Conservation (phyloP, 2,113 vertebrate genomes). For the Leucopternis melanops region DNA sequence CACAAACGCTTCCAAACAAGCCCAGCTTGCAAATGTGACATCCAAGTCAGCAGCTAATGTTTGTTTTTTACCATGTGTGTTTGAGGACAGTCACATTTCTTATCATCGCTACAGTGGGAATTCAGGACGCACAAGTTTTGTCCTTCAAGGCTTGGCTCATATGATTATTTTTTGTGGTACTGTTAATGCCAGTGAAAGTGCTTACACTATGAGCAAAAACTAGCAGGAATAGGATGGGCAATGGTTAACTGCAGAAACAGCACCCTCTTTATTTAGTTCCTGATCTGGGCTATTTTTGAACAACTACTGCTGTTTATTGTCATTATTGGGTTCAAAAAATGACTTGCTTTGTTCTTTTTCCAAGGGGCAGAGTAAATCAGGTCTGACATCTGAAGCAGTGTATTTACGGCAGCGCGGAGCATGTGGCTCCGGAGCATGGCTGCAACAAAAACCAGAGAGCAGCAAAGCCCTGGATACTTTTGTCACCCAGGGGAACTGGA, state of each 20-base stretch:
- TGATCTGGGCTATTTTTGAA: not conserved
- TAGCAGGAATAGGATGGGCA: not conserved
- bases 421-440: not conserved
- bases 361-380: not conserved
- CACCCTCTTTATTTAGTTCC: not conserved
- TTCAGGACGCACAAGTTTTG: not conserved
- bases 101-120: not conserved
- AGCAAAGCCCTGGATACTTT: not conserved
- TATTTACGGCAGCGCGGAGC: not conserved
- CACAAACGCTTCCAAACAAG: accelerated
- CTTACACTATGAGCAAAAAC: not conserved
- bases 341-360: not conserved
- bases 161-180: not conserved
- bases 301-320: not conserved
- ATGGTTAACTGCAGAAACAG: not conserved
- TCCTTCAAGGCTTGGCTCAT: not conserved
- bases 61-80: not conserved
- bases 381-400: not conserved
- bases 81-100: not conserved
- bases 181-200: not conserved
- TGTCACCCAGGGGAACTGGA: not conserved
- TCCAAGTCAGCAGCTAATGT: not conserved
- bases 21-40: not conserved
- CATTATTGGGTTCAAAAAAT: not conserved
- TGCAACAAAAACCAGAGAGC: not conserved